Evolutionary conservation across 2,888 invertebrate genomes (phyloP).

Genomic region (Sinodicranocentrus sp.): DNA sequence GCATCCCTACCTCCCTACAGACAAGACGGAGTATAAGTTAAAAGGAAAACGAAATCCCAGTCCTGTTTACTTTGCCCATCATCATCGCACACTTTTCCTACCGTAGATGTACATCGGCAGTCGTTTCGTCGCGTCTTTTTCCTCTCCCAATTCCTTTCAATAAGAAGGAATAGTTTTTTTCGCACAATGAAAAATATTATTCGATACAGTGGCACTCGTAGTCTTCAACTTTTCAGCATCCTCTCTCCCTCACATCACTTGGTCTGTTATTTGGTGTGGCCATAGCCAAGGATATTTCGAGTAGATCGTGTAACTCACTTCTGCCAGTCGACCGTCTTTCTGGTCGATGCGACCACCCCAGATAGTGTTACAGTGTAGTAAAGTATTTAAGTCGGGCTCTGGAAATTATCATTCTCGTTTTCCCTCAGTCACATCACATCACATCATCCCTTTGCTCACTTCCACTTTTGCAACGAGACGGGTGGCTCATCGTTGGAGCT

Average conservation of each 20-base stretch:
- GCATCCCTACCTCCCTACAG: too few species aligned
- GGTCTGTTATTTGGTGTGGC: too few species aligned
- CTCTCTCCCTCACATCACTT: too few species aligned
- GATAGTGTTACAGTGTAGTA: not conserved
- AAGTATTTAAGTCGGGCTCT: slow-evolving; percentile 15
- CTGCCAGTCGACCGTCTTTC: too few species aligned
- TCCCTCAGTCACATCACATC: slow-evolving; percentile 18
- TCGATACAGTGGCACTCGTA: not conserved
- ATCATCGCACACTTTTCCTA: not conserved
- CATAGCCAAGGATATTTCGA: too few species aligned
- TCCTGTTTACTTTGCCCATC: slow-evolving; percentile 59
- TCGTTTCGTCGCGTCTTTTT: too few species aligned
- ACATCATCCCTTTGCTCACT: slow-evolving; percentile 54
- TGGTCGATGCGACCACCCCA: too few species aligned
- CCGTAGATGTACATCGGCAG: too few species aligned
- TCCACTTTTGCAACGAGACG: slow-evolving; percentile 32
- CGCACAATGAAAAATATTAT: not conserved
- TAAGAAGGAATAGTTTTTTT: too few species aligned
- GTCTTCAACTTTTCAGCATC: too few species aligned
- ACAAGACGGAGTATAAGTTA: slow-evolving; percentile 1
- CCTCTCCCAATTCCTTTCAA: too few species aligned
- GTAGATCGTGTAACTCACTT: too few species aligned
- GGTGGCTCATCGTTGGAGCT: slow-evolving; percentile 25
- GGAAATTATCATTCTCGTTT: slow-evolving; percentile 57
- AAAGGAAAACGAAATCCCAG: slow-evolving; percentile 27